Base-by-base conservation (phyloP, 2,113 vertebrate species). In the Rhinolophus sinicus region DNA sequence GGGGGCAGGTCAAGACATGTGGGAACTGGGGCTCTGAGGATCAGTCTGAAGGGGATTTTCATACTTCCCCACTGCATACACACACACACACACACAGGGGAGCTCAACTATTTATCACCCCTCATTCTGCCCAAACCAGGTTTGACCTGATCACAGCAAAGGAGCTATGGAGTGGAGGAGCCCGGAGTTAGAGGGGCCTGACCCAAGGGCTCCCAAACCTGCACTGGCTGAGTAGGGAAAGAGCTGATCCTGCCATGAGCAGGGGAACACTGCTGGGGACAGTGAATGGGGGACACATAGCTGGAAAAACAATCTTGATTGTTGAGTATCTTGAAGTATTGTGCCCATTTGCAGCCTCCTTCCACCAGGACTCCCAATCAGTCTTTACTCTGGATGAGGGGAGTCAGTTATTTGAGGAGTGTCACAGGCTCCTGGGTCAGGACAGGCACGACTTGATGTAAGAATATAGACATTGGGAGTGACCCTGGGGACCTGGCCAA, bases 131-230 rank as follows among this genome's bases (percentile, higher is more conserved):
- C 69, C 62, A 86, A 47, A 44, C 72, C 44, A 69, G 33, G 44
- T 93, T 70, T 92, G 75, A 86, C 50, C 2, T 69, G 44, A 82
- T 83, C 62, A 82, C 38, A 94, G 88, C 60, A 16, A 65, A 92
- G 60, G 30, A 64, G 47, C 3, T 22, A n/a, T 6, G 64, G 73
- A 73, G 70, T 19, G 24, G 70, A 92, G n/a, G 33, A 65, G 12
- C 58, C 50, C 54, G 13, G 35, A 30, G 22, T 54, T 30, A 50
- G 30, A 64, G 47, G 52, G 76, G 30, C 58, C 60, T 56, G 64
- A 0, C 60, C n/a, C 6, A 35, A 64, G n/a, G n/a, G 72, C 26
- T 83, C 54, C 44, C 54, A 35, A 7, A 5, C 62, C 16, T 26
- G 67, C 14, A 72, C 83, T 70, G 78, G 15, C 12, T 18, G 33